Conservation (phyloP, 2,888 invertebrate genomes). For the Gerris lacustris region DNA sequence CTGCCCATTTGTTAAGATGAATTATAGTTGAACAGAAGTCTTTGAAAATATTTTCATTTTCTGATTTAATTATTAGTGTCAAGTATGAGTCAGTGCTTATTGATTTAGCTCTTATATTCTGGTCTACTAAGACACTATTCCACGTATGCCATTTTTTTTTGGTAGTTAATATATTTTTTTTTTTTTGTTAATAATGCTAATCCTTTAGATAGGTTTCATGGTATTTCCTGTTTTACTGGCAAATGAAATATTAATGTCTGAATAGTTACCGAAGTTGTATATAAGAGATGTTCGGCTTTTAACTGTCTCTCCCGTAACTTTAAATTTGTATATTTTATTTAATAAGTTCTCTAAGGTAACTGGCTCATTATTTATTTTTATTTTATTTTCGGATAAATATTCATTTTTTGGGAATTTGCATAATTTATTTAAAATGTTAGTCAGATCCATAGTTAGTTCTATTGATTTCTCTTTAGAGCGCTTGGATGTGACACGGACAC, state of each 20-base stretch:
- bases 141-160: not conserved
- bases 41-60: too few species aligned
- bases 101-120: too few species aligned
- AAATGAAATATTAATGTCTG: constrained; percentile 5
- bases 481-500: not conserved
- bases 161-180: not conserved
- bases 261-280: not conserved
- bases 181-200: not conserved
- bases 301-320: not conserved
- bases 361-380: not conserved
- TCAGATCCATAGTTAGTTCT: not conserved
- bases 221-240: not conserved
- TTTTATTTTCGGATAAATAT: not conserved
- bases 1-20: too few species aligned
- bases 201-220: not conserved
- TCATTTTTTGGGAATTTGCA: too few species aligned
- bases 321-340: not conserved
- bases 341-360: too few species aligned
- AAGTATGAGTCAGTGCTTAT: too few species aligned
- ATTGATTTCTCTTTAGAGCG: not conserved
- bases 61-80: too few species aligned
- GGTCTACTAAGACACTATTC: too few species aligned
- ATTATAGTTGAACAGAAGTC: too few species aligned
- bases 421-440: not conserved
- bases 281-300: not conserved